Base-by-base conservation (phyloP, 2,113 vertebrate genomes). In the Tetraodon nigroviridis region DNA sequence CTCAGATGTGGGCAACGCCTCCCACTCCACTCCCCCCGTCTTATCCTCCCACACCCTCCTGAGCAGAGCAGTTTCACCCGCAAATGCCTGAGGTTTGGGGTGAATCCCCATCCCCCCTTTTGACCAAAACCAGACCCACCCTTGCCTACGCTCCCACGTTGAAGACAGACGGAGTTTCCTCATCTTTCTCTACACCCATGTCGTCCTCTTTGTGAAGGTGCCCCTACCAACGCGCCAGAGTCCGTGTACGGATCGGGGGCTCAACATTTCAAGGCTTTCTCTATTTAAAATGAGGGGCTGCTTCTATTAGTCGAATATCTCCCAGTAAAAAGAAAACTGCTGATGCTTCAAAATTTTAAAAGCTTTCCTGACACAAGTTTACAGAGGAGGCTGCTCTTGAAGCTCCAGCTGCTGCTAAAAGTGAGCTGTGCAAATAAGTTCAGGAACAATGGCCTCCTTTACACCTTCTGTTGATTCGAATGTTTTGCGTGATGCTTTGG, bases 11-110 rank as follows among this genome's bases (percentile, higher is more conserved):
- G 94, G 90, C 80, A 91, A 61, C 11, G 24, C 71, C 81, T 64
- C 81, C 65, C 69, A 3, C 62, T 20, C 2, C 24, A 17, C 40
- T 19, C 41, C 41, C 41, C 12, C 58, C 15, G 29, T 18, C n/a
- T 46, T 7, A 42, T 18, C 53, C 61, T 51, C 71, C 61, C 70
- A 66, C 69, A 60, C 70, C 50, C 76, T 64, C 62, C 32, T 48
- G 21, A 59, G 52, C 66, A 80, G 45, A 55, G 69, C 81, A 76
- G 88, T 89, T 91, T 90, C 90, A 79, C 74, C 85, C 88, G 81
- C 88, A 80, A 91, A 91, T 93, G 92, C 91, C 90, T 94, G 92
- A 90, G 93, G 92, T 93, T 94, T 92, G 85, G 87, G 90, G 83
- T 88, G 87, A 84, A 55, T 71, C 46, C 61, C 71, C 62, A 44